Evolutionary conservation across 2,797 vertebrate genomes (phyloP).

Genomic region (Crocodylus rhombifer): DNA sequence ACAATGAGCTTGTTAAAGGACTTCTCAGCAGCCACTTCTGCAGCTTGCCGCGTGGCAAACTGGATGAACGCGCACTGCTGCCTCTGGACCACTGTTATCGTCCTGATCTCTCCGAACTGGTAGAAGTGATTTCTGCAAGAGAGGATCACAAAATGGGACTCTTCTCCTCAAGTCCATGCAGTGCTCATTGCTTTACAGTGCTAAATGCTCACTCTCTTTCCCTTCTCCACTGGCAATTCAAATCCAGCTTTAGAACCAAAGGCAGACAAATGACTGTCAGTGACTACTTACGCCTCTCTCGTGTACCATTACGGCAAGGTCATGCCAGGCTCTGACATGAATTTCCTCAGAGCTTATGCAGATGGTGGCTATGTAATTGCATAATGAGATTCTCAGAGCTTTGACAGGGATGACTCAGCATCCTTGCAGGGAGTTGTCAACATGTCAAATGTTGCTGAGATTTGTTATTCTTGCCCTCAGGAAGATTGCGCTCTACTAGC

Average conservation of each 20-base stretch:
- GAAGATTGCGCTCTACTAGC: constrained; percentile 40
- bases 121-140: constrained; percentile 93
- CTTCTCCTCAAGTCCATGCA: not conserved
- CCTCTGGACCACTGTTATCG: constrained; percentile 95
- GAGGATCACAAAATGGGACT: fast-evolving
- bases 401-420: constrained; percentile 24
- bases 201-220: not conserved
- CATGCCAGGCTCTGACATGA: not conserved
- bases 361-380: not conserved
- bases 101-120: constrained; percentile 98
- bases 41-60: constrained; percentile 93
- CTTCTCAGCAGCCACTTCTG: constrained; percentile 96
- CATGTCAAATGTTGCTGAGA: not conserved
- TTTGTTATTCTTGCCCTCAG: constrained; percentile 3
- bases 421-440: not conserved
- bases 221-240: not conserved
- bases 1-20: constrained; percentile 99
- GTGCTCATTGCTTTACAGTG: fast-evolving
- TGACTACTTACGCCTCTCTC: not conserved
- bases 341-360: not conserved
- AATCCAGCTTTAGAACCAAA: not conserved
- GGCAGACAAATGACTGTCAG: not conserved
- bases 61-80: constrained; percentile 99
- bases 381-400: not conserved
- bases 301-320: not conserved